Conservation (phyloP, 2,888 invertebrate species). For the Notodonta ziczac region DNA sequence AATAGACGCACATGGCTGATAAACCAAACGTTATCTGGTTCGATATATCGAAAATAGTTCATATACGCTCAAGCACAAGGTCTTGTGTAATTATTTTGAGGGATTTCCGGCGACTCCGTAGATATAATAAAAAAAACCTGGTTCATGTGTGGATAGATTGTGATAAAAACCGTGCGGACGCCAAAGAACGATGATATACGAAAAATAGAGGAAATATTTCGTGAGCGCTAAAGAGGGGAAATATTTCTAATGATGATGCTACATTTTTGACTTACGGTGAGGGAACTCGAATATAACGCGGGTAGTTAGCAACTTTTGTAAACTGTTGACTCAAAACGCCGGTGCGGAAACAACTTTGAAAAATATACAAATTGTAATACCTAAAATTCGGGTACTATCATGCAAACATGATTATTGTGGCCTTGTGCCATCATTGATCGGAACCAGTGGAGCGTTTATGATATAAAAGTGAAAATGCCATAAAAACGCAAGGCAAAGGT, state of each 20-base stretch:
- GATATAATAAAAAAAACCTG: too few species aligned
- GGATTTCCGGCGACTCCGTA: too few species aligned
- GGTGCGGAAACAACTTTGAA: too few species aligned
- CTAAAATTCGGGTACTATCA: background rate
- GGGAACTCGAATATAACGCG: too few species aligned
- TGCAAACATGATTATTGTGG: slow-evolving; percentile 9
- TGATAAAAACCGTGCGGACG: background rate
- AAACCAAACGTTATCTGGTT: slow-evolving; percentile 14
- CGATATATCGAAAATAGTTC: slow-evolving; percentile 17
- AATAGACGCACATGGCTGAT: slow-evolving; percentile 14
- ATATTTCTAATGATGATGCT: too few species aligned
- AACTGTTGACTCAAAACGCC: too few species aligned
- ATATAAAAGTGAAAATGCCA: slow-evolving; percentile 21
- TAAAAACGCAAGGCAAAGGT: slow-evolving; percentile 29
- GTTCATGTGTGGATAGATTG: background rate
- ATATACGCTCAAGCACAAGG: slow-evolving; percentile 1
- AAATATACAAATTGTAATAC: background rate
- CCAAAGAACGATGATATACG: too few species aligned
- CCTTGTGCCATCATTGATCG: slow-evolving; percentile 18
- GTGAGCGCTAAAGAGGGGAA: too few species aligned
- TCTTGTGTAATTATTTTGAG: background rate
- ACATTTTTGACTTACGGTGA: too few species aligned
- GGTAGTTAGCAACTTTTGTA: too few species aligned
- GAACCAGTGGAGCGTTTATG: slow-evolving; percentile 16
- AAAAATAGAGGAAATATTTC: too few species aligned